Evolutionary conservation across 2,797 vertebrate species (phyloP).

Genomic region (Carapus acus): DNA sequence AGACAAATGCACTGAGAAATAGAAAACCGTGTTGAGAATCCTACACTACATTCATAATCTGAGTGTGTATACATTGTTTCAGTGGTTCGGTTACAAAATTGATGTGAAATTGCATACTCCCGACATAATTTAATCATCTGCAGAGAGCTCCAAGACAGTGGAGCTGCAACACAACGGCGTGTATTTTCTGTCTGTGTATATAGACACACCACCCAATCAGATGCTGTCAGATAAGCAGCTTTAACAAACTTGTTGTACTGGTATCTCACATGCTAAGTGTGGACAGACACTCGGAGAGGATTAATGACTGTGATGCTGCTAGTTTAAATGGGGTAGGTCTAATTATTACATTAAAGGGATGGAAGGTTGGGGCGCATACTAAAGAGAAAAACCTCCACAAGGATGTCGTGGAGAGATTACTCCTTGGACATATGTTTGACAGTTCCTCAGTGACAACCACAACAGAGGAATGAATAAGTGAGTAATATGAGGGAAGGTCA

Average conservation of each 20-base stretch:
- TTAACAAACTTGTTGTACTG: slow-evolving; percentile 36
- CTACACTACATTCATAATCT: no score
- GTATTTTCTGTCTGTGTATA: no score
- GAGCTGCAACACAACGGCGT: slow-evolving; percentile 19
- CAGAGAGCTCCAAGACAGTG: no score
- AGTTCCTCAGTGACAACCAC: slow-evolving; percentile 56
- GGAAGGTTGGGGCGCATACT: slow-evolving; percentile 45
- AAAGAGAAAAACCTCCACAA: slow-evolving; percentile 60
- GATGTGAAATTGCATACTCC: slow-evolving; percentile 10
- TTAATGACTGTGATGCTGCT: slow-evolving; percentile 58
- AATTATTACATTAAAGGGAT: slow-evolving; percentile 61
- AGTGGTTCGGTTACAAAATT: slow-evolving; percentile 32
- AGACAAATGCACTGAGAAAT: slow-evolving; percentile 36
- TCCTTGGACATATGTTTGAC: slow-evolving; percentile 54
- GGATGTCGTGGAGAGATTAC: slow-evolving; percentile 38
- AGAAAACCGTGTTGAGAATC: slow-evolving; percentile 25
- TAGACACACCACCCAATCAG: slow-evolving; percentile 25
- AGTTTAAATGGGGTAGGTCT: slow-evolving; percentile 66
- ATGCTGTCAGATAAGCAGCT: slow-evolving; percentile 33
- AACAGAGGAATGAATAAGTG: slow-evolving; percentile 56
- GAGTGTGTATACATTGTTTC: no score
- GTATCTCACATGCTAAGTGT: slow-evolving; percentile 55
- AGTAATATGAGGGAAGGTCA: slow-evolving; percentile 54
- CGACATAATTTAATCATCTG: slow-evolving; percentile 26
- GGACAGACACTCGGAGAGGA: slow-evolving; percentile 61